A percentile compares a stretch with the other conserved stretches of the same genome.
Conservation (phyloP, 2,888 invertebrate species). For the Mythimna pallens region DNA sequence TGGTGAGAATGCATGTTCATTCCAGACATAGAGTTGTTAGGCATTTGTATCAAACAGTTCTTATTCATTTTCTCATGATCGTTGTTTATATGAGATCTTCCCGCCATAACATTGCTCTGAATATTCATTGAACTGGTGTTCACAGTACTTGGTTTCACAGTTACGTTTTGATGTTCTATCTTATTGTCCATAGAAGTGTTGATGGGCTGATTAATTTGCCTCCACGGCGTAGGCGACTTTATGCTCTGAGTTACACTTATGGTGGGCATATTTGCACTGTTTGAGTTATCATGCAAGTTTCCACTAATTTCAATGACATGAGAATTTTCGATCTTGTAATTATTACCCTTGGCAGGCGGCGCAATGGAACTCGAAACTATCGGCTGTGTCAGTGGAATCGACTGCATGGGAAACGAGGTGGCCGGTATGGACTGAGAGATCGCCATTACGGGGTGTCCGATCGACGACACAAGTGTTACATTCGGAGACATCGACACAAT, state of each 20-base stretch:
- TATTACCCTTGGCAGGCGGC: conserved; percentile 79
- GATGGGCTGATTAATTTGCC: conserved; percentile 78
- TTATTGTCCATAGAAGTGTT: conserved; percentile 78
- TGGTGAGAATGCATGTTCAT: conserved; percentile 84
- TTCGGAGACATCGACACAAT: conserved; percentile 85
- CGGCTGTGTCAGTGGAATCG: conserved; percentile 87
- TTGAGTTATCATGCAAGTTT: conserved; percentile 83
- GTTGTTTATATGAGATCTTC: conserved; percentile 77
- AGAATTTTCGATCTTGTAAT: conserved; percentile 85
- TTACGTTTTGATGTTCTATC: conserved; percentile 82
- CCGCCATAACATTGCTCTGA: conserved; percentile 76
- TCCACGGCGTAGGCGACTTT: conserved; percentile 88
- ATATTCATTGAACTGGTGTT: conserved; percentile 79
- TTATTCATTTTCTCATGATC: conserved; percentile 84
- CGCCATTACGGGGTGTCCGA: conserved; percentile 88
- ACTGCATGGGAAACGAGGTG: conserved; percentile 84
- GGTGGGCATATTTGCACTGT: conserved; percentile 81
- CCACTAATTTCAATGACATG: conserved; percentile 88
- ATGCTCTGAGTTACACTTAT: conserved; percentile 87
- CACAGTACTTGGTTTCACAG: conserved; percentile 77
- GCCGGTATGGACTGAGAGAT: conserved; percentile 85
- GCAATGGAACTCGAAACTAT: conserved; percentile 88
- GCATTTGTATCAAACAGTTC: conserved; percentile 81
- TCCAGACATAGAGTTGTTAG: conserved; percentile 76
- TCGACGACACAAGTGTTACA: conserved; percentile 86